Percentiles rank a stretch among this genome's conserved stretches.
Evolutionary conservation across 2,888 invertebrate species (phyloP).

Genomic region (Rugalucina vietnamica): DNA sequence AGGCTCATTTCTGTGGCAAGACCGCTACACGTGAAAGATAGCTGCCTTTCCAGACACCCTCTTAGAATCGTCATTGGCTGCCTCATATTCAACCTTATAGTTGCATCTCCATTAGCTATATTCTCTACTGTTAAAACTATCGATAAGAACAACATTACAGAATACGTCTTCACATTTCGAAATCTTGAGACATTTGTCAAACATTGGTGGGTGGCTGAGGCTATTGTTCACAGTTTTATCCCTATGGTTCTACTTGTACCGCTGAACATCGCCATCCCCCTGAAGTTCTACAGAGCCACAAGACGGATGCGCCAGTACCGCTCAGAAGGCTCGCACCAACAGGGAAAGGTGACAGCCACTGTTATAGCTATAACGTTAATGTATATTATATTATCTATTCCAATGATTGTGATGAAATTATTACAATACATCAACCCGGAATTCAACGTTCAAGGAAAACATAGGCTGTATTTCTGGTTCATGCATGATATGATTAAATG

Average conservation of each 20-base stretch:
- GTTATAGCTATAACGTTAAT: constrained; percentile 37
- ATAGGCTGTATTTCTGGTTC: constrained; percentile 49
- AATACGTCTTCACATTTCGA: background rate
- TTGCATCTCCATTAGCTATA: background rate
- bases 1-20: background rate
- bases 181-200: background rate
- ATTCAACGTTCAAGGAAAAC: constrained; percentile 48
- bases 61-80: background rate
- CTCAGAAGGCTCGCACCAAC: constrained; percentile 12
- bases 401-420: constrained; percentile 47
- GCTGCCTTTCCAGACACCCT: background rate
- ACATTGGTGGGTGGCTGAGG: constrained; percentile 15
- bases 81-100: background rate
- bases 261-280: constrained; percentile 33
- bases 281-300: constrained; percentile 29
- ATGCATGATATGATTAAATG: constrained; percentile 50
- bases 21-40: background rate
- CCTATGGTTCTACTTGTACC: constrained; percentile 9
- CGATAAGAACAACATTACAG: background rate
- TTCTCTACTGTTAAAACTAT: background rate
- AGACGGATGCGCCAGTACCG: background rate
- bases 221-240: constrained; percentile 40
- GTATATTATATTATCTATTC: constrained; percentile 39
- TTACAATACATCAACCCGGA: constrained; percentile 42
- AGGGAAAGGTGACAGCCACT: constrained; percentile 43